Conservation (phyloP, 2,888 invertebrate species). For the Leptogaster cylindrica region DNA sequence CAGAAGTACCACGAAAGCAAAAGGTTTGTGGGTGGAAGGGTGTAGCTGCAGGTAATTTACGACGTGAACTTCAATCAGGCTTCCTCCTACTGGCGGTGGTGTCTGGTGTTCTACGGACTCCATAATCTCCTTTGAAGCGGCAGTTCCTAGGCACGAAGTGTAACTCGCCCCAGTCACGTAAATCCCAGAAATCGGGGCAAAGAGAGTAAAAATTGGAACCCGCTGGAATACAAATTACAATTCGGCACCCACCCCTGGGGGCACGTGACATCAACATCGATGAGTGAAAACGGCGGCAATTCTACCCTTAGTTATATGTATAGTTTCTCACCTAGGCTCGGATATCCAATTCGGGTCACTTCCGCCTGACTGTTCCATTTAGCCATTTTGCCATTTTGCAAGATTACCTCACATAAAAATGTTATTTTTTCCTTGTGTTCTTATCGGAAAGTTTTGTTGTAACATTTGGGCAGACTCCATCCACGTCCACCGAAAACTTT, state of each 20-base stretch:
- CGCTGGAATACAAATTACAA: constrained; percentile 32
- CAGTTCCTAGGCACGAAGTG: background rate
- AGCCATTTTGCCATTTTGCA: background rate
- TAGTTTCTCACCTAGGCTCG: constrained; percentile 10
- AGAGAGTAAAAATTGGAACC: constrained; percentile 21
- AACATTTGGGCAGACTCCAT: too few species aligned
- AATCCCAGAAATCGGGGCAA: constrained; percentile 12
- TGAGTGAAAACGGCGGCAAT: background rate
- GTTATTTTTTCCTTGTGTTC: too few species aligned
- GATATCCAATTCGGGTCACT: constrained; percentile 17
- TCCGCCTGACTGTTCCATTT: background rate
- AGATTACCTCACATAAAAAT: too few species aligned
- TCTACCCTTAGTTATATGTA: background rate
- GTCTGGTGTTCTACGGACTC: background rate
- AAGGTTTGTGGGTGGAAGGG: too few species aligned
- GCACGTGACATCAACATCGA: constrained; percentile 10
- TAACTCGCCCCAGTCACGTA: constrained; percentile 9
- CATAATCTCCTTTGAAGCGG: background rate
- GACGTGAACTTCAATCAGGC: background rate
- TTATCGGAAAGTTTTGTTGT: too few species aligned
- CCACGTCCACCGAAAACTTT: too few species aligned
- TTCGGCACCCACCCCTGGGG: background rate
- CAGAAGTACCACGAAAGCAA: too few species aligned
- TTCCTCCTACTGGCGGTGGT: too few species aligned
- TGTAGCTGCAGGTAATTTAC: background rate